Percentiles rank a stretch among this genome's conserved stretches.
These are phyloP conservation scores for Distichodus sexfasciatus DNA, from an alignment of 2,797 vertebrate species.

Conservation along the genomic window DNA sequence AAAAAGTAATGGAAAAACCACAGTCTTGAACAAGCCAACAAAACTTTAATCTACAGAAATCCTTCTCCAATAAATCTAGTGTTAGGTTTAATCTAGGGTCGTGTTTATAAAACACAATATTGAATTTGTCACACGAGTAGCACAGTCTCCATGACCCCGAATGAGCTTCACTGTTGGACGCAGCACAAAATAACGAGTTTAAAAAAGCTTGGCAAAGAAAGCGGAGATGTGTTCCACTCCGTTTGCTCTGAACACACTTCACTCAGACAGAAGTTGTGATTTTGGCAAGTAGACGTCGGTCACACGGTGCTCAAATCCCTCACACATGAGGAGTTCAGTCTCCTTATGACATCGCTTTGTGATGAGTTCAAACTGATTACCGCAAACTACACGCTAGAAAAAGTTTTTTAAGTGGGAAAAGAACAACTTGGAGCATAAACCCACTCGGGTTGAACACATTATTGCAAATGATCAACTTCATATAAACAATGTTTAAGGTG, in stretches of 20 bases:
- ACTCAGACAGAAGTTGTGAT: not conserved
- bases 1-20: not conserved
- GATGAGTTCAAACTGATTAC: not conserved
- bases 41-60: not conserved
- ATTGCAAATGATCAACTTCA: not conserved
- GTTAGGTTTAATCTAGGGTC: too few relatives aligned
- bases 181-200: not conserved
- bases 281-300: not conserved
- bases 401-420: not conserved
- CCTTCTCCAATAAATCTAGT: slow-evolving; percentile 5
- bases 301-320: slow-evolving; percentile 11
- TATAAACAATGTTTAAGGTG: not conserved
- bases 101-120: not conserved
- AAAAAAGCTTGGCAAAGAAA: slow-evolving; percentile 5
- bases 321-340: not conserved
- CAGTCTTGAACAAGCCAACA: not conserved
- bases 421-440: not conserved
- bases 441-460: not conserved
- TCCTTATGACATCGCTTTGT: not conserved
- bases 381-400: not conserved
- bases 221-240: not conserved
- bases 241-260: slow-evolving; percentile 6
- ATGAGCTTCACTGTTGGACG: not conserved
- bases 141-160: not conserved
- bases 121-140: slow-evolving; percentile 1